phyloP scores from a whole-genome alignment of 2,888 invertebrate genomes.

The Cantharis flavilabris region DNA sequence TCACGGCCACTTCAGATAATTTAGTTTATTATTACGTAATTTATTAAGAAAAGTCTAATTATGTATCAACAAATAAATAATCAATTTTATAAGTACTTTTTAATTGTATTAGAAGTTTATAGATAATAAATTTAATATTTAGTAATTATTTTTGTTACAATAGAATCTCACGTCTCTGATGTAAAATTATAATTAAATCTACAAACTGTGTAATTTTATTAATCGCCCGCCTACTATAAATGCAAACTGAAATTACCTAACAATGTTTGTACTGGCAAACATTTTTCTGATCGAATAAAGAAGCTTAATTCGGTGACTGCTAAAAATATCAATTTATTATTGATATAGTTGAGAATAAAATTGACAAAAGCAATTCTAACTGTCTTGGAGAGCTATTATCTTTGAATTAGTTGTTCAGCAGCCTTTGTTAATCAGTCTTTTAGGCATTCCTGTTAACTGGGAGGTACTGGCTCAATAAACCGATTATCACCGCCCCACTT shows the following conservation, averaged over 20 bases:
- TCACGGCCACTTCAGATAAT: slow-evolving; percentile 1
- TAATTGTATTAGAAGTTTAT: neutral
- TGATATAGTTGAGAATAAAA: slow-evolving; percentile 2
- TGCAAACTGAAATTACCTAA: neutral
- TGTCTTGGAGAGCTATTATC: slow-evolving; percentile 9
- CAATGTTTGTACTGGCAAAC: neutral
- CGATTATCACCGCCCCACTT: slow-evolving; percentile 28
- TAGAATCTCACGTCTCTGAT: neutral
- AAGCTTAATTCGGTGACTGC: neutral
- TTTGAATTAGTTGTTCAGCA: slow-evolving; percentile 10
- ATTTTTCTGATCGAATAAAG: neutral
- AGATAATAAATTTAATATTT: neutral
- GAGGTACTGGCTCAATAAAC: slow-evolving; percentile 28
- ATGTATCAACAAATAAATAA: neutral
- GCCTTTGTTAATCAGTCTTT: slow-evolving; percentile 27
- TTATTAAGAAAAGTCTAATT: neutral
- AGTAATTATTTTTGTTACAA: neutral
- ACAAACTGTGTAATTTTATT: neutral
- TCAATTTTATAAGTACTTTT: neutral
- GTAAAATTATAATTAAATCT: neutral
- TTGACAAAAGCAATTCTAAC: slow-evolving; percentile 11
- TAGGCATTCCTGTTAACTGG: slow-evolving; percentile 24
- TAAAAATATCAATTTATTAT: neutral
- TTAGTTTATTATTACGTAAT: neutral
- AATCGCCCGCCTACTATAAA: neutral